phyloP scores from a whole-genome alignment of 2,888 invertebrate genomes.

The Lottia scabra region DNA sequence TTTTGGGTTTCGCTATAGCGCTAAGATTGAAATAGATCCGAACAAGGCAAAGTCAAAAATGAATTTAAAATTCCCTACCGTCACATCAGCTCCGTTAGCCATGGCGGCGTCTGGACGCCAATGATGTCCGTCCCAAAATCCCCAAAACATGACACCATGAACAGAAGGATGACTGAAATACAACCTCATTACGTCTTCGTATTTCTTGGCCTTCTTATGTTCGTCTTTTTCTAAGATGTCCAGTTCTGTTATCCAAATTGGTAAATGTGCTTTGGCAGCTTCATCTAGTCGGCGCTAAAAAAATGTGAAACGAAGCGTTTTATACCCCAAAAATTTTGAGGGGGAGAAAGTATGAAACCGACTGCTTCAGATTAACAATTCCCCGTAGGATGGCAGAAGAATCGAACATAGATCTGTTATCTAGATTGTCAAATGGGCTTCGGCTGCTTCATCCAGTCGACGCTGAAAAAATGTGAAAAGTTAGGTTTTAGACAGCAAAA shows the following conservation, averaged over 20 bases:
- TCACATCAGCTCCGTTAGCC: slow-evolving; percentile 25
- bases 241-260: slow-evolving; percentile 51
- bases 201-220: slow-evolving; percentile 28
- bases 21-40: no score
- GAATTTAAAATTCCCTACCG: slow-evolving; percentile 10
- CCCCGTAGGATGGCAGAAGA: no score
- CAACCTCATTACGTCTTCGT: slow-evolving; percentile 12
- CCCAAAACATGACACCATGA: slow-evolving; percentile 26
- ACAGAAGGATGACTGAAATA: slow-evolving; percentile 19
- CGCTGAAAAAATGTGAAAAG: slow-evolving; percentile 24
- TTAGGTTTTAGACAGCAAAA: no score
- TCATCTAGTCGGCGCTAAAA: slow-evolving; percentile 39
- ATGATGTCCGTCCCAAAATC: slow-evolving; percentile 21
- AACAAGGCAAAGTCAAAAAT: no score
- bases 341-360: no score
- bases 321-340: no score
- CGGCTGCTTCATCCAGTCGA: slow-evolving; percentile 38
- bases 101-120: slow-evolving; percentile 22
- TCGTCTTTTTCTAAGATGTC: slow-evolving; percentile 29
- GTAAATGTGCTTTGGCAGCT: slow-evolving; percentile 39
- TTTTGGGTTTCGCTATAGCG: no score
- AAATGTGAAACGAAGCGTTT: no score
- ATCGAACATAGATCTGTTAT: no score
- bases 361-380: no score
- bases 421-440: no score